phyloP scores from a whole-genome alignment of 2,888 invertebrate genomes.

The Drosophila greeni region DNA sequence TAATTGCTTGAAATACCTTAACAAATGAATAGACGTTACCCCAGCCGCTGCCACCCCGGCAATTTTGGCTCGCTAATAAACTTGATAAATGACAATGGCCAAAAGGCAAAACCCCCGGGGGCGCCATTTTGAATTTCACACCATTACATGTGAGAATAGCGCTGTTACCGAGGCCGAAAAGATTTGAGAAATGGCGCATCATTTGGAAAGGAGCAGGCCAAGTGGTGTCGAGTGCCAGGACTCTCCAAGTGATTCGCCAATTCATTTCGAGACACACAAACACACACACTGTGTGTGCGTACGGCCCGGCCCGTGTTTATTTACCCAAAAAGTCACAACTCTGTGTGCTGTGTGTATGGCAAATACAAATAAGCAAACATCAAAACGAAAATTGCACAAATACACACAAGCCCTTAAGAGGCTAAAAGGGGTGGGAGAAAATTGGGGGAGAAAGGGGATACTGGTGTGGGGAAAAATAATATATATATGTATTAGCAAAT shows the following conservation, averaged over 20 bases:
- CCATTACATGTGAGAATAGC: constrained; percentile 51
- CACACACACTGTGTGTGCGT: not conserved
- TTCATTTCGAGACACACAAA: constrained; percentile 44
- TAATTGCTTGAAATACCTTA: constrained; percentile 44
- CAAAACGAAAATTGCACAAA: constrained; percentile 47
- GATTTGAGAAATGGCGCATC: constrained; percentile 69
- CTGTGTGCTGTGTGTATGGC: constrained; percentile 53
- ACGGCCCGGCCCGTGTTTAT: constrained; percentile 35
- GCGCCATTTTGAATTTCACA: constrained; percentile 69
- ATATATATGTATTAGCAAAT: not conserved
- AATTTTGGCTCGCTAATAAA: constrained; percentile 57
- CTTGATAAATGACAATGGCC: constrained; percentile 65
- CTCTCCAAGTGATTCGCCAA: constrained; percentile 48
- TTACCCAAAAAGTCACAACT: constrained; percentile 59
- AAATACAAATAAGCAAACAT: constrained; percentile 59
- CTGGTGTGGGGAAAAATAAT: not conserved
- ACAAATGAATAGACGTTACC: constrained; percentile 41
- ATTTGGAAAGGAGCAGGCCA: constrained; percentile 56
- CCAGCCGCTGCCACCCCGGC: constrained; percentile 5
- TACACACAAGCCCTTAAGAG: constrained; percentile 13
- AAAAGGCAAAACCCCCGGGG: constrained; percentile 39
- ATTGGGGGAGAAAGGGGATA: constrained; percentile 1
- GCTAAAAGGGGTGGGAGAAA: constrained; percentile 15
- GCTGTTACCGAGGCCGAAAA: constrained; percentile 39
- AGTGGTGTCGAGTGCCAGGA: constrained; percentile 57